Conservation (phyloP, 2,888 invertebrate genomes). For the Nemotelus nigrinus region DNA sequence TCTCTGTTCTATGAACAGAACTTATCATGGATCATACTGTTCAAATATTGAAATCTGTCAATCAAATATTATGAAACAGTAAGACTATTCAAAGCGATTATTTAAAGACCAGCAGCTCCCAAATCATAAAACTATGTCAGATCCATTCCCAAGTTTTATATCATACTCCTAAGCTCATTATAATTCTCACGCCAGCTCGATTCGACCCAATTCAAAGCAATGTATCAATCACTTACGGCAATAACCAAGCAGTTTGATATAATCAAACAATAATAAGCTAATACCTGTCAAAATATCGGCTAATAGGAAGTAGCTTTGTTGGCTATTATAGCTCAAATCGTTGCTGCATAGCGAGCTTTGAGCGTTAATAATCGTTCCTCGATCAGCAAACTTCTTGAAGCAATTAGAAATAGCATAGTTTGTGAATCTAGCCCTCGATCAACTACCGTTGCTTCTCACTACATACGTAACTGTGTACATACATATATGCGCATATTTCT, state of each 20-base stretch:
- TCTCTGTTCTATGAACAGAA: too few relatives aligned
- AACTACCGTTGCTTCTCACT: neutral
- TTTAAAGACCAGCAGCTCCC: too few relatives aligned
- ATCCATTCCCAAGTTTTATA: too few relatives aligned
- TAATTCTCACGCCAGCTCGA: neutral
- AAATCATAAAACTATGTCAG: too few relatives aligned
- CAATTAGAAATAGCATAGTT: slow-evolving; percentile 24
- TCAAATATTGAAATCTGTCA: too few relatives aligned
- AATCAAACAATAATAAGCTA: slow-evolving; percentile 16
- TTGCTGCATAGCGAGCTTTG: neutral
- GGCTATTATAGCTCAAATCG: neutral
- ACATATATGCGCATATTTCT: neutral
- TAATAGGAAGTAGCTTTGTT: slow-evolving; percentile 1
- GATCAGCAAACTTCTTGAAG: slow-evolving; percentile 1
- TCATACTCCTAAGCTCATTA: neutral
- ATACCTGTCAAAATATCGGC: slow-evolving; percentile 17
- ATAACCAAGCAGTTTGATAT: neutral
- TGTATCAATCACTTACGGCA: neutral
- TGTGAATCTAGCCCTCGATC: neutral
- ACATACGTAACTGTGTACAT: too few relatives aligned
- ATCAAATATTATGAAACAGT: too few relatives aligned
- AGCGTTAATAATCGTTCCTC: neutral
- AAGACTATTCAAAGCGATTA: too few relatives aligned
- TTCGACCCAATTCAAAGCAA: neutral
- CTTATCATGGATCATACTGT: too few relatives aligned